Evolutionary conservation across 2,113 vertebrate genomes (phyloP).

Genomic region (Barbus barbus): DNA sequence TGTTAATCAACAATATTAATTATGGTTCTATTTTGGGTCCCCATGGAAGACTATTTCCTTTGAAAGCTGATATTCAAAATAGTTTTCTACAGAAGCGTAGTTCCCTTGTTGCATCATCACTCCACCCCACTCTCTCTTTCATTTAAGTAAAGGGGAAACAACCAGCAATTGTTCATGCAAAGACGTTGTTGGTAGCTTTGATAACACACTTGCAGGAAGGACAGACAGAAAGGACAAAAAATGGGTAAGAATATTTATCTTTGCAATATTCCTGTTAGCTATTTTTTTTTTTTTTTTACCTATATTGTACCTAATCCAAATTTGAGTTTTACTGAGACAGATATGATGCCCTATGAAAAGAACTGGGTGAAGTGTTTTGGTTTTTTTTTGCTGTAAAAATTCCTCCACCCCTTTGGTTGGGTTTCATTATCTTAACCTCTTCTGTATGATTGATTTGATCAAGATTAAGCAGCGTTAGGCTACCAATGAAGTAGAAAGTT

Average conservation of each 20-base stretch:
- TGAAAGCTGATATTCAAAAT: neutral
- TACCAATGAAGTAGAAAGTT: neutral
- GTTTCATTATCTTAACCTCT: neutral
- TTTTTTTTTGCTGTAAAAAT: neutral
- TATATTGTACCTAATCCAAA: neutral
- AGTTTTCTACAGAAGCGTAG: neutral
- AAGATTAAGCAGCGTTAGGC: neutral
- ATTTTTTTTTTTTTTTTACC: too few relatives aligned
- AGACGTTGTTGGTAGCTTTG: neutral
- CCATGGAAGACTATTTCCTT: neutral
- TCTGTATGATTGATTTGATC: neutral
- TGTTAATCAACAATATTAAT: neutral
- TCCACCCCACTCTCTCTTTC: constrained; percentile 8
- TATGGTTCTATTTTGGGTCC: neutral
- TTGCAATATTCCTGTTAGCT: neutral
- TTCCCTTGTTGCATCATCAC: constrained; percentile 1
- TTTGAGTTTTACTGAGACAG: neutral
- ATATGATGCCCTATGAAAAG: neutral
- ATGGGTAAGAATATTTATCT: constrained; percentile 1
- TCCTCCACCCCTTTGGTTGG: neutral
- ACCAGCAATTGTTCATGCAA: neutral
- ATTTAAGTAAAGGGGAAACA: neutral
- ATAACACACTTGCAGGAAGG: neutral
- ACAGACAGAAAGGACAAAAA: neutral
- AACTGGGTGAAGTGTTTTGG: neutral